These are phyloP conservation scores for Notarius quadriscutis DNA, from an alignment of 2,113 vertebrate genomes.

Conservation along the genomic window DNA sequence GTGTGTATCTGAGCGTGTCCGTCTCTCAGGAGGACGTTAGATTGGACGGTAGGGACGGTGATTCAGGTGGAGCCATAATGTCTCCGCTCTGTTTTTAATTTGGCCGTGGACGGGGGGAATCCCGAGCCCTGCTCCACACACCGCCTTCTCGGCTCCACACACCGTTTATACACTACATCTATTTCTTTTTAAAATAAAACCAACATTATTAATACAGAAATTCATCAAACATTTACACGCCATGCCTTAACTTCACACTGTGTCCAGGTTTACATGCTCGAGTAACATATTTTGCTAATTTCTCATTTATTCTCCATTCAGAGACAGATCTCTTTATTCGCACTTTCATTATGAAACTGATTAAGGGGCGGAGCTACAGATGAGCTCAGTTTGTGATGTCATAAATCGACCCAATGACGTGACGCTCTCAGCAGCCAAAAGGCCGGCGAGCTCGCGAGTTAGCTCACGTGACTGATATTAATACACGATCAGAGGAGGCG, in stretches of 20 bases:
- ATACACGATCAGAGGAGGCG: background rate
- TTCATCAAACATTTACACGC: background rate
- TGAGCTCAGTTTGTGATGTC: background rate
- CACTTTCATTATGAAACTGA: background rate
- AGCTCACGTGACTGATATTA: background rate
- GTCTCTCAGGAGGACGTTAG: background rate
- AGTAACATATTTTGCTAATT: background rate
- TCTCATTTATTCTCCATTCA: background rate
- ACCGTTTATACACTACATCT: background rate
- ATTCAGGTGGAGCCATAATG: conserved; percentile 12
- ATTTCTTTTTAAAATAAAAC: background rate
- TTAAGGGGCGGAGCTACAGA: background rate
- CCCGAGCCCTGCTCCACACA: background rate
- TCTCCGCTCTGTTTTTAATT: conserved; percentile 10
- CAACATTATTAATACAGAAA: background rate
- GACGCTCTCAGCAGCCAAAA: background rate
- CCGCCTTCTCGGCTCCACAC: background rate
- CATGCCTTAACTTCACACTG: background rate
- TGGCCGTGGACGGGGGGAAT: background rate
- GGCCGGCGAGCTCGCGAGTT: background rate
- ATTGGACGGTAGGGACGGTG: background rate
- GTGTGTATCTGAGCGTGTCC: conserved; percentile 1
- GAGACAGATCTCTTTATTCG: background rate
- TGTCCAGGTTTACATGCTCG: background rate
- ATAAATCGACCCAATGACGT: background rate